Evolutionary conservation across 2,797 vertebrate genomes (phyloP).

Genomic region (Anguilla marmorata): DNA sequence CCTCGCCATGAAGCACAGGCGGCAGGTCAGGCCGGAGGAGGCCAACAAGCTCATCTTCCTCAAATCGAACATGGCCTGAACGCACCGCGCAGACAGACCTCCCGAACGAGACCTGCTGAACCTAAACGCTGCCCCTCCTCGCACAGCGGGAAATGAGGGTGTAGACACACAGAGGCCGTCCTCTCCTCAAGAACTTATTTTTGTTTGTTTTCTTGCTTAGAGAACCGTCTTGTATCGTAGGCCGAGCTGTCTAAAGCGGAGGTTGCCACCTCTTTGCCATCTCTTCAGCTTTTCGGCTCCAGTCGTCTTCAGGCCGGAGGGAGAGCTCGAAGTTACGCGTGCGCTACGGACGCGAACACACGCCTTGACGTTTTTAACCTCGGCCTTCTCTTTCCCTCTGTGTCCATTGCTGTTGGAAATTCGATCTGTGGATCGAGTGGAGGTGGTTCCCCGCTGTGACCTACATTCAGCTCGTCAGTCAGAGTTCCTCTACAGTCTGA

Average conservation of each 20-base stretch:
- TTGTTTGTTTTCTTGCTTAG: neutral
- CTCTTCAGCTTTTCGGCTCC: neutral
- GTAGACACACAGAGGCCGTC: neutral
- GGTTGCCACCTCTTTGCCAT: too few species aligned
- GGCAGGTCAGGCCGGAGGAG: slow-evolving; percentile 92
- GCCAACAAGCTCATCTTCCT: slow-evolving; percentile 99
- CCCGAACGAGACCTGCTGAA: neutral
- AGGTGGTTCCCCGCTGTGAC: neutral
- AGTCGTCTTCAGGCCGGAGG: neutral
- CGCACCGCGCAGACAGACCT: neutral
- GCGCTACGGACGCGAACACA: neutral
- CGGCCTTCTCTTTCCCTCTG: slow-evolving; percentile 7
- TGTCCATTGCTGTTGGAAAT: neutral
- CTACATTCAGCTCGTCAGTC: neutral
- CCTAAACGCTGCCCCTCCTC: neutral
- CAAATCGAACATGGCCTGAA: slow-evolving; percentile 96
- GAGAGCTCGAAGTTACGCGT: neutral
- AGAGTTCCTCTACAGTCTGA: neutral
- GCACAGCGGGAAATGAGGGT: neutral
- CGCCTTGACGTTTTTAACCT: neutral
- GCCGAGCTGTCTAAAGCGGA: neutral
- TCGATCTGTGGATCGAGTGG: neutral
- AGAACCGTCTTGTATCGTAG: neutral
- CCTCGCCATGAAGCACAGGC: slow-evolving; percentile 88
- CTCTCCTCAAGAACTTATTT: neutral